A percentile compares a stretch with the other conserved stretches of the same genome.
These are phyloP conservation scores for Diabrotica virgifera DNA, from an alignment of 1,140 invertebrate species.

Conservation along the genomic window DNA sequence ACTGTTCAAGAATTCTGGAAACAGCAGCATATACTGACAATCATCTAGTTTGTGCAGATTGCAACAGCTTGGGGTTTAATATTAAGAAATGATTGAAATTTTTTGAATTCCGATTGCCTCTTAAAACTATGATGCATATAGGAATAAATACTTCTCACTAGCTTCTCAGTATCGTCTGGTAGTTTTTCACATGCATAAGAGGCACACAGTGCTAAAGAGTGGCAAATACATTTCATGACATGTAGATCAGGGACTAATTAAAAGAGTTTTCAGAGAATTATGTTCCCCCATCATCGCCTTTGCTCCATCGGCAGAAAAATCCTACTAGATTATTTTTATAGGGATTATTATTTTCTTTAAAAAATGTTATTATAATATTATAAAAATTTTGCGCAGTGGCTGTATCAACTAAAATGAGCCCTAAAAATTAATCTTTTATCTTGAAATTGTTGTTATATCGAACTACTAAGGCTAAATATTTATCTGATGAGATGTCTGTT, in stretches of 20 bases:
- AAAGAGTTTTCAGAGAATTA: slow-evolving; percentile 36
- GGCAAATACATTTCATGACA: too few relatives aligned
- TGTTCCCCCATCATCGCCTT: slow-evolving; percentile 45
- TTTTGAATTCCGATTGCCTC: too few relatives aligned
- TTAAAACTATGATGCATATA: too few relatives aligned
- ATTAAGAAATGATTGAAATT: too few relatives aligned
- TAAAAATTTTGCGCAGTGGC: slow-evolving; percentile 37
- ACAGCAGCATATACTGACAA: slow-evolving; percentile 39
- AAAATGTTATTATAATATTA: slow-evolving; percentile 35
- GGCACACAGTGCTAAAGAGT: too few relatives aligned
- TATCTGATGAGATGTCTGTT: slow-evolving; percentile 14
- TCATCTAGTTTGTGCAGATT: slow-evolving; percentile 36
- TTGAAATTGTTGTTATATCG: slow-evolving; percentile 17
- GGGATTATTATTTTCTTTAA: slow-evolving; percentile 42
- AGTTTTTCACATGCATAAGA: too few relatives aligned
- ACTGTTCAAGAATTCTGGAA: slow-evolving; percentile 45
- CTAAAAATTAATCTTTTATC: slow-evolving; percentile 41
- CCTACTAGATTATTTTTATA: slow-evolving; percentile 44
- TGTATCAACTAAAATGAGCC: slow-evolving; percentile 36
- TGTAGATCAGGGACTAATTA: too few relatives aligned
- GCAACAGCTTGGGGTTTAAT: too few relatives aligned
- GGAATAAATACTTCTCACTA: too few relatives aligned
- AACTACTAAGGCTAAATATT: slow-evolving; percentile 10
- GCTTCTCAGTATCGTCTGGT: too few relatives aligned
- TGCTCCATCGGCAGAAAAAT: slow-evolving; percentile 46